phyloP scores from a whole-genome alignment of 30 jellyfish, hydroid and myxozoan species.

The Chrysaora quinquecirrha region DNA sequence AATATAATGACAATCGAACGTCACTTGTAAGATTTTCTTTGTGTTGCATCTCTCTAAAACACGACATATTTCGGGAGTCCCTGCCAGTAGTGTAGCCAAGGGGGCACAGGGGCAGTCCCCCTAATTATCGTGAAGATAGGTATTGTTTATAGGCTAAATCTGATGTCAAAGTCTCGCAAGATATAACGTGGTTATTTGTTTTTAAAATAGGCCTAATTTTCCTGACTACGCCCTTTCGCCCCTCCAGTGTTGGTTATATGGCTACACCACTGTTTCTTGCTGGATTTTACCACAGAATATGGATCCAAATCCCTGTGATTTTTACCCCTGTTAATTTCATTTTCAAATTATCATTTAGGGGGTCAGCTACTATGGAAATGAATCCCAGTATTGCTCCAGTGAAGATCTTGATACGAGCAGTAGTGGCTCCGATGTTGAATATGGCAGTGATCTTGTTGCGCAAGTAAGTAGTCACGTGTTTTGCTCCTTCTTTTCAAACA shows the following conservation, averaged over 20 bases:
- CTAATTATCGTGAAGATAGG: not conserved
- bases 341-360: not conserved
- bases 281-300: no score
- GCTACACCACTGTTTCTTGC: no score
- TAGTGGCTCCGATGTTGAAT: not conserved
- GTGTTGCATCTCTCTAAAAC: no score
- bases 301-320: not conserved
- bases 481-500: not conserved
- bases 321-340: not conserved
- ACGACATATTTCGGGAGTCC: not conserved
- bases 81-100: not conserved
- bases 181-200: not conserved
- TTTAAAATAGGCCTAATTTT: not conserved
- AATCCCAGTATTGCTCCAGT: not conserved
- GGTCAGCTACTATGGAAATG: not conserved
- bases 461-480: slow-evolving; percentile 2
- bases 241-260: no score
- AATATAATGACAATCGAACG: no score
- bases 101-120: no score
- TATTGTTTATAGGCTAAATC: no score
- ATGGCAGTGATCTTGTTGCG: not conserved
- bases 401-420: slow-evolving; percentile 4
- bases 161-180: no score
- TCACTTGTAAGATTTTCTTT: no score
- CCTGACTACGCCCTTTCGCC: not conserved